Evolutionary conservation across 1,140 invertebrate genomes (phyloP).

Genomic region (Drosophila pectinifera): DNA sequence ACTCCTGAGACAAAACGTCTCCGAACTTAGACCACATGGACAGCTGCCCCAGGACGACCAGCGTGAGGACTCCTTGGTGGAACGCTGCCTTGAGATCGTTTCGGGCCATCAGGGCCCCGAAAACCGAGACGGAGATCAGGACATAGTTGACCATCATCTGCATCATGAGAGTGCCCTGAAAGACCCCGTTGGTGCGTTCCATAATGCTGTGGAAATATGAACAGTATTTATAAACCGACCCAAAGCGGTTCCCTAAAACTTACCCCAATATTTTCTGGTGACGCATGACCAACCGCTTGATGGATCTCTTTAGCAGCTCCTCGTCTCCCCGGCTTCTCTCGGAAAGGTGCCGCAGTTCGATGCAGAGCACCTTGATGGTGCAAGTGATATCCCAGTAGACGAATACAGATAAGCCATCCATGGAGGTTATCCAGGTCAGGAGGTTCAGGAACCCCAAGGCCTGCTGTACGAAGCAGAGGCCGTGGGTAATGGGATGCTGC

Average conservation of each 20-base stretch:
- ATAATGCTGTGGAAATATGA: slow-evolving; percentile 15
- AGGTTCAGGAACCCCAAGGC: neutral
- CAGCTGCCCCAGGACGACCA: slow-evolving; percentile 30
- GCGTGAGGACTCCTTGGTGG: slow-evolving; percentile 42
- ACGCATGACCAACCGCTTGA: neutral
- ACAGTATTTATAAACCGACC: no score
- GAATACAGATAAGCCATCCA: slow-evolving; percentile 5
- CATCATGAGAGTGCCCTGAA: slow-evolving; percentile 46
- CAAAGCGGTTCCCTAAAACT: neutral
- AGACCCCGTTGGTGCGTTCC: slow-evolving; percentile 39
- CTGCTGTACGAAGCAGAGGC: slow-evolving; percentile 21
- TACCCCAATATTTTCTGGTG: slow-evolving; percentile 47
- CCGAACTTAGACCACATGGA: slow-evolving; percentile 44
- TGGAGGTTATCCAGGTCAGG: slow-evolving; percentile 15
- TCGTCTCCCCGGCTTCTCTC: neutral
- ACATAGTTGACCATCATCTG: slow-evolving; percentile 35
- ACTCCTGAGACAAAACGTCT: slow-evolving; percentile 42
- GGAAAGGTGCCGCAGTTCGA: slow-evolving; percentile 25
- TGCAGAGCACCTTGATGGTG: slow-evolving; percentile 40
- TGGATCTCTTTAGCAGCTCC: neutral
- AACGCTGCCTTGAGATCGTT: slow-evolving; percentile 27
- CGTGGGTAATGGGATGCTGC: slow-evolving; percentile 23
- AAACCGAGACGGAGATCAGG: slow-evolving; percentile 43
- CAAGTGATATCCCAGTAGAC: slow-evolving; percentile 39
- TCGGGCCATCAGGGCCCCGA: slow-evolving; percentile 34